A percentile compares a stretch with the other conserved stretches of the same genome.
phyloP scores from a whole-genome alignment of 2,797 vertebrate species.

The Thamnophis elegans region DNA sequence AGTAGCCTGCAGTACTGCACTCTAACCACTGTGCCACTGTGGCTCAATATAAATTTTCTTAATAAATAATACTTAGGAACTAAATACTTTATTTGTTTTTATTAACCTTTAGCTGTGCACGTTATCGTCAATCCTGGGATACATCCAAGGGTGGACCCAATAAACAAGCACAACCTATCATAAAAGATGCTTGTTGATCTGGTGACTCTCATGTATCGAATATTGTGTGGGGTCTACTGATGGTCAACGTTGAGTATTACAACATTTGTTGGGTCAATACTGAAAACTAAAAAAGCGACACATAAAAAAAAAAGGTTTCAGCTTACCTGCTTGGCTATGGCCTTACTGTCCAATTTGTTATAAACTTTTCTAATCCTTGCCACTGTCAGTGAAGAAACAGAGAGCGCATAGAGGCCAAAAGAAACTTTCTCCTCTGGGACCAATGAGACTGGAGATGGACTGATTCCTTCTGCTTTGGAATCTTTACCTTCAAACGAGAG shows the following conservation, averaged over 20 bases:
- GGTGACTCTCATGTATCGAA: background rate
- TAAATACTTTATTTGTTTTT: background rate
- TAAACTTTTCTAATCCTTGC: constrained; percentile 95
- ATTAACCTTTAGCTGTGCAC: background rate
- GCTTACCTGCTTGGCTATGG: constrained; percentile 94
- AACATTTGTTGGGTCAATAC: background rate
- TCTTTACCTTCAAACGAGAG: constrained; percentile 84
- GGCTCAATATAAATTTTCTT: background rate
- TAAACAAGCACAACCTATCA: background rate
- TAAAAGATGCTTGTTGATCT: background rate
- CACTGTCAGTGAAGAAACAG: constrained; percentile 90
- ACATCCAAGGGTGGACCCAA: no score
- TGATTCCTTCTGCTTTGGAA: constrained; percentile 83
- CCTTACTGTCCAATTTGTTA: constrained; percentile 98
- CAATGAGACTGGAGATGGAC: constrained; percentile 80
- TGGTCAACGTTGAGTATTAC: background rate
- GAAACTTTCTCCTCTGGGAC: constrained; percentile 98
- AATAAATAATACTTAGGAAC: background rate
- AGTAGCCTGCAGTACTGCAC: no score
- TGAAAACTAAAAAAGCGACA: background rate
- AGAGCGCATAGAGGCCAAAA: constrained; percentile 91
- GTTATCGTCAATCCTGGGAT: background rate
- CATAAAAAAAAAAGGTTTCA: background rate
- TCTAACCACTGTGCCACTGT: no score
- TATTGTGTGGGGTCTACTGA: background rate